A percentile compares a stretch with the other conserved stretches of the same genome.
phyloP scores from a whole-genome alignment of 2,797 vertebrate species.

The Tadarida brasiliensis region DNA sequence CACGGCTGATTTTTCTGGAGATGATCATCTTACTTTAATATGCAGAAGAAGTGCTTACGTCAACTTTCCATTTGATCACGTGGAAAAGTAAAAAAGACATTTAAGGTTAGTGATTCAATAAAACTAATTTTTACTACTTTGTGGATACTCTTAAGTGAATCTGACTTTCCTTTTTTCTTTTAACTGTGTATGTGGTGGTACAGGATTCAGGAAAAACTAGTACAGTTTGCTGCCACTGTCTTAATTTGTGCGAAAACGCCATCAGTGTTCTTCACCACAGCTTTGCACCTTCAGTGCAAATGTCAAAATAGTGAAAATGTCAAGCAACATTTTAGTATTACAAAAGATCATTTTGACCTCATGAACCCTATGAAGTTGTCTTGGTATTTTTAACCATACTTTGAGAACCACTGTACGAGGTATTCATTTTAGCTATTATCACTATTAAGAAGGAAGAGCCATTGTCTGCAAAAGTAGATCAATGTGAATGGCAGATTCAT shows the following conservation, averaged over 20 bases:
- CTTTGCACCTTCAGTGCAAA: neutral
- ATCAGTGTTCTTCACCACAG: neutral
- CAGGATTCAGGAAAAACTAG: neutral
- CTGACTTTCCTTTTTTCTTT: neutral
- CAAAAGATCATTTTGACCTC: neutral
- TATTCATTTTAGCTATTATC: neutral
- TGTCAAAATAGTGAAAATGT: neutral
- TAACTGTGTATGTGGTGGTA: accelerated
- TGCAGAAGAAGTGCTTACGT: neutral
- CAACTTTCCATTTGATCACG: neutral
- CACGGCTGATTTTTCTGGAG: neutral
- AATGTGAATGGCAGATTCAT: neutral
- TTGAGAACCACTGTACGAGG: neutral
- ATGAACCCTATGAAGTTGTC: neutral
- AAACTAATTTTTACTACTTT: neutral
- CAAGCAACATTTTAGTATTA: neutral
- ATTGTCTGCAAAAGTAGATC: neutral
- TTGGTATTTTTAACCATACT: neutral
- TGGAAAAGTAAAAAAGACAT: neutral
- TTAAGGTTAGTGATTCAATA: neutral
- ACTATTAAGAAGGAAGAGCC: neutral
- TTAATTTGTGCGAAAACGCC: neutral
- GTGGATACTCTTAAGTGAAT: neutral
- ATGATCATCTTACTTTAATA: neutral
- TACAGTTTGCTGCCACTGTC: neutral